These are phyloP conservation scores for Heteropelma amictum DNA, from an alignment of 2,888 invertebrate species.

Conservation along the genomic window DNA sequence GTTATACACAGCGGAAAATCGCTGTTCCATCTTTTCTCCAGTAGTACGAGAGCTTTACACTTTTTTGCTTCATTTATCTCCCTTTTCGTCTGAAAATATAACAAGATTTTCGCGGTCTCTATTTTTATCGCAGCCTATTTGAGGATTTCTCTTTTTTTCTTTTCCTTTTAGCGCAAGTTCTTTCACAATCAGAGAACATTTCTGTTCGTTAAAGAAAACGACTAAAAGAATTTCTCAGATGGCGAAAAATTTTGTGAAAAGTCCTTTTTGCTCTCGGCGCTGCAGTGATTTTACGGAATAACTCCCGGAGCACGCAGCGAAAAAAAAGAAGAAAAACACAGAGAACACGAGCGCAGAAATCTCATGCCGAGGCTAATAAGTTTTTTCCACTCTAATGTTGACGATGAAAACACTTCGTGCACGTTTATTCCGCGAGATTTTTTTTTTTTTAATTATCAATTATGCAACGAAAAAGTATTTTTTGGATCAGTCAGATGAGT, in stretches of 20 bases:
- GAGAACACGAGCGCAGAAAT: slow-evolving; percentile 15
- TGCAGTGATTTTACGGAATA: slow-evolving; percentile 40
- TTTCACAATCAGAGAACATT: not conserved
- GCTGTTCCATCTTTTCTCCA: slow-evolving; percentile 15
- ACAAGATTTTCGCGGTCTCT: slow-evolving; percentile 34
- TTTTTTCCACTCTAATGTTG: slow-evolving; percentile 38
- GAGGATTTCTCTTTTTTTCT: not conserved
- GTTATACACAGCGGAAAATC: slow-evolving; percentile 32
- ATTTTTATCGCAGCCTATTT: slow-evolving; percentile 33
- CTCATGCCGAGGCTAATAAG: not conserved
- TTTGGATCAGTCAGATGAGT: slow-evolving; percentile 25
- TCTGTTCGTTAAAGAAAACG: slow-evolving; percentile 4
- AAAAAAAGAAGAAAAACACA: not conserved
- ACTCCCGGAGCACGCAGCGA: slow-evolving; percentile 21
- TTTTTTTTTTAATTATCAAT: slow-evolving; percentile 51
- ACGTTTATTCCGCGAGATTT: slow-evolving; percentile 23
- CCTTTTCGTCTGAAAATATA: slow-evolving; percentile 32
- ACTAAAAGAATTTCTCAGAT: slow-evolving; percentile 3
- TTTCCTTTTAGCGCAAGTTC: not conserved
- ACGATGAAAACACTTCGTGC: slow-evolving; percentile 44
- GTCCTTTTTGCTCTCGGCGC: not conserved
- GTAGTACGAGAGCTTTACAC: not conserved
- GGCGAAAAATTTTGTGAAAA: slow-evolving; percentile 36
- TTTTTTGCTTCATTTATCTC: not conserved
- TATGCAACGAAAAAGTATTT: slow-evolving; percentile 44